These are phyloP conservation scores for Pachyseris speciosa DNA, from an alignment of 64 coral and sea anemone species.

Conservation along the genomic window DNA sequence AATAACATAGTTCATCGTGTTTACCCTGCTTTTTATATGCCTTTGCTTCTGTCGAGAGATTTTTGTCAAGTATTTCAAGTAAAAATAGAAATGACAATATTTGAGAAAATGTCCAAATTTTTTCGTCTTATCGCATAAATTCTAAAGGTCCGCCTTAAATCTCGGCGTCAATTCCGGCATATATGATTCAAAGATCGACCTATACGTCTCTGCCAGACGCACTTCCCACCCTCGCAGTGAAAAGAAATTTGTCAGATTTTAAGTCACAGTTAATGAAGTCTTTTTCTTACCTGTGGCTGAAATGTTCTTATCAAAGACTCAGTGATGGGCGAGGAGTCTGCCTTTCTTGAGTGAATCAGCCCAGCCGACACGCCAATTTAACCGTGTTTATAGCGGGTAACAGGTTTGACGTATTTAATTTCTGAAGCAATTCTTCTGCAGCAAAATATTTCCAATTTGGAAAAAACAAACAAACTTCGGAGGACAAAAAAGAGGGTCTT, in stretches of 20 bases:
- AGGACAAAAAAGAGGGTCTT: not conserved
- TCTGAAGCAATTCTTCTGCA: not conserved
- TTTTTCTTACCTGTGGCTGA: not conserved
- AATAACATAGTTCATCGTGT: too few relatives aligned
- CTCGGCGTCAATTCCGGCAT: not conserved
- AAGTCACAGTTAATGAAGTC: not conserved
- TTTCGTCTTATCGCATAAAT: too few relatives aligned
- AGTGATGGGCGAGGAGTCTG: not conserved
- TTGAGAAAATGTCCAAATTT: too few relatives aligned
- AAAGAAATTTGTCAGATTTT: not conserved
- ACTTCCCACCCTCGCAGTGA: not conserved
- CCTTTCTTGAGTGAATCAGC: too few relatives aligned
- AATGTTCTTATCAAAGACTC: not conserved
- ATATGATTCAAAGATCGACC: not conserved
- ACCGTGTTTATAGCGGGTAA: not conserved
- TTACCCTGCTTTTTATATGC: too few relatives aligned
- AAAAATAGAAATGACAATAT: too few relatives aligned
- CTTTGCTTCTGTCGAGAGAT: too few relatives aligned
- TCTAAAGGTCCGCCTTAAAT: too few relatives aligned
- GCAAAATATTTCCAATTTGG: slow-evolving; percentile 7
- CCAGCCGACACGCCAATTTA: too few relatives aligned
- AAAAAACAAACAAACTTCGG: slow-evolving; percentile 4
- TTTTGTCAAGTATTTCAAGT: too few relatives aligned
- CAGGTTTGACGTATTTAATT: too few relatives aligned
- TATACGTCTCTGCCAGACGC: not conserved